Evolutionary conservation across 2,888 invertebrate species (phyloP).

Genomic region (Masnerella sp.): DNA sequence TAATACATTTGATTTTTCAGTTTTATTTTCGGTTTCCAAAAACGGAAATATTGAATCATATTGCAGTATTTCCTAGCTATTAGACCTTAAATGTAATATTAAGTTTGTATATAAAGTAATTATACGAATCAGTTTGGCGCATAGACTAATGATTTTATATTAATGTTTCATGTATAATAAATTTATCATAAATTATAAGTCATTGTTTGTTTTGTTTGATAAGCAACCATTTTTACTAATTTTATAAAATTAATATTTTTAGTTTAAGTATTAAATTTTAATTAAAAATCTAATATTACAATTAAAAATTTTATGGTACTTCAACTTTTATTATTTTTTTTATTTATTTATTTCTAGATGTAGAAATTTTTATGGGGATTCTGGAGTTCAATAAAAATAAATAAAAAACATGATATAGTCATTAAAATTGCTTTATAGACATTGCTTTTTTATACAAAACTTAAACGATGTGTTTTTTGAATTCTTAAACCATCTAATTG

Average conservation of each 20-base stretch:
- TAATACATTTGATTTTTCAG: too few species aligned
- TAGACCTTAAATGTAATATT: constrained; percentile 2
- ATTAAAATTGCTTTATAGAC: constrained; percentile 59
- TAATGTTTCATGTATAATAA: not conserved
- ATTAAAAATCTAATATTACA: not conserved
- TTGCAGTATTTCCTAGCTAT: constrained; percentile 9
- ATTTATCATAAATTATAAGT: not conserved
- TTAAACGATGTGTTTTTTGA: constrained; percentile 60
- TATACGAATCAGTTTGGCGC: not conserved
- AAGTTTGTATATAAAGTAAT: constrained; percentile 12
- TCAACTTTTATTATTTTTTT: too few species aligned
- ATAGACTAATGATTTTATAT: constrained; percentile 3
- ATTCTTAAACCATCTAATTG: constrained; percentile 47
- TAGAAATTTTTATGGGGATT: too few species aligned
- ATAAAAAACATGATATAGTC: constrained; percentile 32
- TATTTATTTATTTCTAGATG: too few species aligned
- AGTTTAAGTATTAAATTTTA: not conserved
- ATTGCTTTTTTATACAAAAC: constrained; percentile 63
- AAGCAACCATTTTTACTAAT: not conserved
- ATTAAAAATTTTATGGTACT: too few species aligned
- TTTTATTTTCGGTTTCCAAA: too few species aligned
- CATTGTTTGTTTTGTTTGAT: not conserved
- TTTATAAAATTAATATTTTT: not conserved
- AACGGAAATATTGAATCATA: constrained; percentile 2
- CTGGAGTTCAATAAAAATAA: constrained; percentile 3